Evolutionary conservation across 1,140 invertebrate genomes (phyloP), one percentile per base, ranked within the genome.

Genomic region (Colletes gigas): DNA sequence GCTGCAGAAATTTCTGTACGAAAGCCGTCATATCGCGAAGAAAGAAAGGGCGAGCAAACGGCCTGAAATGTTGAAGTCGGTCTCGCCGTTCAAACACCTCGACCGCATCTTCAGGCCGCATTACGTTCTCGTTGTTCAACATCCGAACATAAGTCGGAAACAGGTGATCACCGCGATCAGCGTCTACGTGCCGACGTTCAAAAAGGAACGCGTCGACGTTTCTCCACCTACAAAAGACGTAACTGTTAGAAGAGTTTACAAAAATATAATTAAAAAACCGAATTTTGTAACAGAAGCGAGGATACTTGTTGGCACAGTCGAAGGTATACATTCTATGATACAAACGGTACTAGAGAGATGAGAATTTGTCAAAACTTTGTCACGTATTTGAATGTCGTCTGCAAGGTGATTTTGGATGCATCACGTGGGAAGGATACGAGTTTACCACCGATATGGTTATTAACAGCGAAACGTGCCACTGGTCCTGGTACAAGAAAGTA

Each of bases 391-490:
- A 50, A 50, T 9, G 10, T 12, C 44, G 3, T 44, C 8, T 44
- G 12, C 65, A 88, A 88, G 95, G 95, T 47, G 93, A 95, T 78
- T 88, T 95, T 75, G 90, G 93, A 10, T 89, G 93, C 76, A 88
- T 94, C 57, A 90, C 92, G 3, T 96, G 95, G 95, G 94, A 95
- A 81, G 95, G 95, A 15, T 95, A 94, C 83, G 94, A 95, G 54
- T 95, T 95, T 70, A 93, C 94, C 79, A 94, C 94, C 0, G 95
- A 94, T 0, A 92, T 94, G 81, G 83, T 90, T 15, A 92, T 95
- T 1, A 95, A 95, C 85, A 93, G 91, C 8, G 95, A 96, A 90
- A 90, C 90, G 63, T 91, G 90, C 52, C 92, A 92, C 78, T 93
- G 94, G 89, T 73, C 91, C 47, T 93, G 90, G 85, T 87, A 91